These are phyloP conservation scores for Mayetiola destructor DNA, from an alignment of 2,888 invertebrate genomes.

Conservation along the genomic window DNA sequence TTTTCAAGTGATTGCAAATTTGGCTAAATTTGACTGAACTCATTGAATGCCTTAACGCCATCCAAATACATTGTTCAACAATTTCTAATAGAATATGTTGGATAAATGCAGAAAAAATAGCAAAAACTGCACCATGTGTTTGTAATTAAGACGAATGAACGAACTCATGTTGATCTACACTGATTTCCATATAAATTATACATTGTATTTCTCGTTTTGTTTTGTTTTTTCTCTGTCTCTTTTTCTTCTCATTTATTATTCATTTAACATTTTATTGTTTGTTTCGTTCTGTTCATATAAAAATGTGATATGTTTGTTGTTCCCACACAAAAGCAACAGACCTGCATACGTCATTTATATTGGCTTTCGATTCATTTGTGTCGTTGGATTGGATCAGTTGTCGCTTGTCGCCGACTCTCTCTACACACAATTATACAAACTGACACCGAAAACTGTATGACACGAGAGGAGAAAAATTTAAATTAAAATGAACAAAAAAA, in stretches of 20 bases:
- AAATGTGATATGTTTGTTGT: not conserved
- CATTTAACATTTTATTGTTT: not conserved
- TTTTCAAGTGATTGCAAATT: no score
- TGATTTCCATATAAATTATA: not conserved
- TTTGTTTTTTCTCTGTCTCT: not conserved
- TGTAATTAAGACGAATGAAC: not conserved
- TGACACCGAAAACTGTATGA: not conserved
- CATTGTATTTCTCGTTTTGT: not conserved
- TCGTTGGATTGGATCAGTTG: constrained; percentile 2
- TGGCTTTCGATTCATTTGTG: not conserved
- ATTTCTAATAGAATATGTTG: no score
- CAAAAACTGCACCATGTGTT: constrained; percentile 2
- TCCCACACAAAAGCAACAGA: constrained; percentile 2
- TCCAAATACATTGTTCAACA: no score
- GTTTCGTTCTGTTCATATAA: not conserved
- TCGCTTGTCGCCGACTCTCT: constrained; percentile 6
- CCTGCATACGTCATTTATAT: not conserved
- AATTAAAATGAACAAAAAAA: no score
- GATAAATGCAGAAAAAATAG: no score
- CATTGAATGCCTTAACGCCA: no score
- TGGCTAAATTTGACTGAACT: no score
- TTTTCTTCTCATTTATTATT: not conserved
- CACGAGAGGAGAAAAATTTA: no score
- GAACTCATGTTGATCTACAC: constrained; percentile 5
- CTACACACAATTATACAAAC: not conserved